These are phyloP conservation scores for Brevimyrus niger DNA, from an alignment of 2,113 vertebrate species.

Conservation along the genomic window DNA sequence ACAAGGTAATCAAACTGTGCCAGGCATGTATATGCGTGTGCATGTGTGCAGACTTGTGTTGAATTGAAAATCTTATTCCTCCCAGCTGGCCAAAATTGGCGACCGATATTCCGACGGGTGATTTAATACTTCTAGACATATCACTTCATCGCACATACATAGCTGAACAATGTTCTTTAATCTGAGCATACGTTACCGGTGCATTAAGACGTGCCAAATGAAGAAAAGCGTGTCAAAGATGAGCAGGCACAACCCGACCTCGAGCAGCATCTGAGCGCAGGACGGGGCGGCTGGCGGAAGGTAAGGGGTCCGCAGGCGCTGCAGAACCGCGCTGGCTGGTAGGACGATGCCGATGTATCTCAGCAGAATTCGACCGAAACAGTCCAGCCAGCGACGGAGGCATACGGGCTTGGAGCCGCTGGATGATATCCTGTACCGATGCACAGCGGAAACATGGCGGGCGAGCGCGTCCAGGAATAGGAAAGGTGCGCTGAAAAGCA, in stretches of 20 bases:
- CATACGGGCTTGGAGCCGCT: conserved; percentile 20
- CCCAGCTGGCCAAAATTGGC: background rate
- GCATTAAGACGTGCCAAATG: conserved; percentile 48
- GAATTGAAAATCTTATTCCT: background rate
- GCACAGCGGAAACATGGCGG: conserved; percentile 26
- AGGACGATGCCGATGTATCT: conserved; percentile 44
- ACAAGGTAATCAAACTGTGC: background rate
- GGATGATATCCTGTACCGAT: conserved; percentile 42
- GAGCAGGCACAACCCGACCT: conserved; percentile 47
- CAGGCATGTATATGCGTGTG: background rate
- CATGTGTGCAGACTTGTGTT: background rate
- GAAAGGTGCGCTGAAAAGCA: conserved; percentile 53
- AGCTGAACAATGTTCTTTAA: background rate
- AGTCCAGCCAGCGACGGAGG: conserved; percentile 33
- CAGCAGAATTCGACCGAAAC: conserved; percentile 40
- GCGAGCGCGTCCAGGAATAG: conserved; percentile 47
- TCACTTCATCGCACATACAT: background rate
- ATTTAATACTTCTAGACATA: background rate
- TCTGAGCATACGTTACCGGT: conserved; percentile 46
- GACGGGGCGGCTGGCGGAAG: conserved; percentile 45
- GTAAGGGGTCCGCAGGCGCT: conserved; percentile 17
- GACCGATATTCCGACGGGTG: background rate
- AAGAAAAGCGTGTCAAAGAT: conserved; percentile 60
- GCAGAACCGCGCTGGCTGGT: conserved; percentile 42
- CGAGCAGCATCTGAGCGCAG: conserved; percentile 36